Base-by-base conservation (phyloP, 2,888 invertebrate genomes). In the Aphrophora alni region DNA sequence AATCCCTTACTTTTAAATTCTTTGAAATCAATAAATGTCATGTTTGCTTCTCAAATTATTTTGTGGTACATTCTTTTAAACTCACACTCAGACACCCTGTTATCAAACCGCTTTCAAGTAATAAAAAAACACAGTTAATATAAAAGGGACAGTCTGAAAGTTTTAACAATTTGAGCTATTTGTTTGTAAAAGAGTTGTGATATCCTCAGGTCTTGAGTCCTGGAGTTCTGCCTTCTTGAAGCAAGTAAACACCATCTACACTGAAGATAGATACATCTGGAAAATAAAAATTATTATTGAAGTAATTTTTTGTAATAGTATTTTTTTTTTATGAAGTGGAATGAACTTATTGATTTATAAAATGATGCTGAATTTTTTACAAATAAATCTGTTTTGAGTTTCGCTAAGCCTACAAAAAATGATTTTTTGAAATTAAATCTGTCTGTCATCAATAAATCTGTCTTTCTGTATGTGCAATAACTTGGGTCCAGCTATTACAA, bases 241-340 rank as follows among this genome's bases (percentile, higher is more conserved):
- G 93, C 87, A 97, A 89, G 89, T 94, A 93, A 86, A 98, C 93
- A 86, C 97, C 97, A 89, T 97, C 97, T 88, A 98, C 97, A 87
- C 95, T 96, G 91, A 97, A 97, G 91, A 98, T 97, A 87, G 98
- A 97, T 87, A 96, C 93, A 90, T 97, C 98, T 98, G 93, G 69
- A 93, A 93, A 88, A 89, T 89, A 85, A 85, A 87, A 33, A 5
- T 33, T n/a, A n/a, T n/a, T n/a, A n/a, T n/a, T n/a, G n/a, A n/a
- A n/a, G n/a, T n/a, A n/a, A n/a, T n/a, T n/a, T n/a, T n/a, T n/a
- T n/a, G n/a, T n/a, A n/a, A n/a, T n/a, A n/a, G n/a, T n/a, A n/a
- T n/a, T n/a, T n/a, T n/a, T n/a, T n/a, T n/a, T n/a, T n/a, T n/a
- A n/a, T n/a, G n/a, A n/a, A n/a, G n/a, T n/a, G n/a, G n/a, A n/a